phyloP scores from a whole-genome alignment of 1,140 invertebrate genomes.

The Stenopsyche tienmushanensis region DNA sequence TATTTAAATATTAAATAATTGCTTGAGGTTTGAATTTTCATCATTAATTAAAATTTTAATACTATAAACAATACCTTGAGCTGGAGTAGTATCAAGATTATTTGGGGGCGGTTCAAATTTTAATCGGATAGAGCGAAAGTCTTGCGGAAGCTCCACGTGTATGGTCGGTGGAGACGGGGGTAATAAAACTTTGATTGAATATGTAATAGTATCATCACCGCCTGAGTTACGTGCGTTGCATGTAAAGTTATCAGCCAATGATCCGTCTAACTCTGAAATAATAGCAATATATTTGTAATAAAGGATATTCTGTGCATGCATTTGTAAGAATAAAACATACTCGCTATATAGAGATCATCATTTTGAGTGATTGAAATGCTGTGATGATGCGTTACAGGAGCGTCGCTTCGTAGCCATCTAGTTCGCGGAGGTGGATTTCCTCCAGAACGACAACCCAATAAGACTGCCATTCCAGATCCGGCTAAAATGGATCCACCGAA shows the following conservation, averaged over 20 bases:
- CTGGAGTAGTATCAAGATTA: slow-evolving; percentile 16
- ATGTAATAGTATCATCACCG: slow-evolving; percentile 72
- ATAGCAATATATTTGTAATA: slow-evolving; percentile 1
- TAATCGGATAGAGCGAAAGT: slow-evolving; percentile 13
- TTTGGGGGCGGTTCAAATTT: slow-evolving; percentile 18
- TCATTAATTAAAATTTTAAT: too few relatives aligned
- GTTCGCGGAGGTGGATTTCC: slow-evolving; percentile 69
- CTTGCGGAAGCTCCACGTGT: slow-evolving; percentile 12
- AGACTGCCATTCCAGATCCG: slow-evolving; percentile 63
- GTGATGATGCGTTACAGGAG: slow-evolving; percentile 66
- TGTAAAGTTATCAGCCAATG: slow-evolving; percentile 72
- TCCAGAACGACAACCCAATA: slow-evolving; percentile 66
- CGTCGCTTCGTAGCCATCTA: slow-evolving; percentile 65
- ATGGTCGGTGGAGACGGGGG: slow-evolving; percentile 55
- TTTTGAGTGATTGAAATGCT: slow-evolving; percentile 66
- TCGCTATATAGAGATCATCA: slow-evolving; percentile 68
- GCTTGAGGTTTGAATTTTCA: too few relatives aligned
- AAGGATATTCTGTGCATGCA: too few relatives aligned
- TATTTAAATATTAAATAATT: too few relatives aligned
- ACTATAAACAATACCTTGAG: slow-evolving; percentile 27
- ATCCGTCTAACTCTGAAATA: slow-evolving; percentile 55
- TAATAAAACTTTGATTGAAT: slow-evolving; percentile 69
- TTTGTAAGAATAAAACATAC: too few relatives aligned
- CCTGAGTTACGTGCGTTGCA: slow-evolving; percentile 74
- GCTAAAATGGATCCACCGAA: slow-evolving; percentile 70